These are phyloP conservation scores for Crambe crambe DNA, from an alignment of 37 sponge, comb jelly and placozoan genomes.

Conservation along the genomic window DNA sequence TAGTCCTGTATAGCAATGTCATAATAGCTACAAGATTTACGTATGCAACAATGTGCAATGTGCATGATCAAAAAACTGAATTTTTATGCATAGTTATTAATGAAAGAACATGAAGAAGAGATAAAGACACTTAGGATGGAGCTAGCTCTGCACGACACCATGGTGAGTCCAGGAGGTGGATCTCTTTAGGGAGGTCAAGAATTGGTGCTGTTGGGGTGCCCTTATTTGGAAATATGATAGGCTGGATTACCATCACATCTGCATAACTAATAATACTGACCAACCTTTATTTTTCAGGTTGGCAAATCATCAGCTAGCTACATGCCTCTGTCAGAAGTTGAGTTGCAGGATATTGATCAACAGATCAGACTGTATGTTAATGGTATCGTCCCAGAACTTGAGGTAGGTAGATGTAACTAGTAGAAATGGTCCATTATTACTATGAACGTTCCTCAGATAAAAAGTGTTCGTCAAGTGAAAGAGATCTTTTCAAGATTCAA, in stretches of 20 bases:
- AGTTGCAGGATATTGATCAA: constrained; percentile 70
- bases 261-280: no score
- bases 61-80: no score
- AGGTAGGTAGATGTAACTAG: constrained; percentile 30
- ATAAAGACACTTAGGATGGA: constrained; percentile 87
- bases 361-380: constrained; percentile 68
- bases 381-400: constrained; percentile 73
- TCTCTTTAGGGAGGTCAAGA: no score
- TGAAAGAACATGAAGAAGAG: constrained; percentile 89
- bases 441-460: no score
- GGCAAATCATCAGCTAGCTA: constrained; percentile 74
- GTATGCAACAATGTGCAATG: no score
- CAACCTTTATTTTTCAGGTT: neutral
- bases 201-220: no score
- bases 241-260: no score
- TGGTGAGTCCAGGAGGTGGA: constrained; percentile 46
- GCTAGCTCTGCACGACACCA: constrained; percentile 89
- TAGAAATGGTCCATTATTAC: no score
- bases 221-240: no score
- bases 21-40: no score
- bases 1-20: no score
- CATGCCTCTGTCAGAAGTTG: constrained; percentile 83
- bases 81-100: constrained; percentile 78
- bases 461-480: constrained; percentile 73
- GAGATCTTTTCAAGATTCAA: constrained; percentile 82